Evolutionary conservation across 64 coral and sea anemone species (phyloP).

Genomic region (Montipora cactus): DNA sequence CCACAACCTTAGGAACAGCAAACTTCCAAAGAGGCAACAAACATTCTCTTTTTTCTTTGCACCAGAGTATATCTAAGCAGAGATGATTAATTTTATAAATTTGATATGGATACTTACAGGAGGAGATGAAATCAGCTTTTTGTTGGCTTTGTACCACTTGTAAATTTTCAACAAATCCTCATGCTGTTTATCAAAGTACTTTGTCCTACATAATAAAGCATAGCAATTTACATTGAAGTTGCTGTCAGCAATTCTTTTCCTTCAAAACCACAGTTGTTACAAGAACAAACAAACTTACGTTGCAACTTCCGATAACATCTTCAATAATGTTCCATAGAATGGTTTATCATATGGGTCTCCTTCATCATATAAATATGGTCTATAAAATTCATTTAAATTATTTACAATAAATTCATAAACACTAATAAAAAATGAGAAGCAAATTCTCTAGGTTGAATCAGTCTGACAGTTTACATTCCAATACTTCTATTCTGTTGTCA

Average conservation of each 20-base stretch:
- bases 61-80: background rate
- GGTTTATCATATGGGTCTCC: slow-evolving; percentile 98
- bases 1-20: too few species aligned
- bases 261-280: background rate
- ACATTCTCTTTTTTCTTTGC: too few species aligned
- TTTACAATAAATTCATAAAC: too few species aligned
- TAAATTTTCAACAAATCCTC: slow-evolving; percentile 96
- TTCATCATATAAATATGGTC: slow-evolving; percentile 96
- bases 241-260: background rate
- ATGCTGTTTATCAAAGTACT: slow-evolving; percentile 88
- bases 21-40: too few species aligned
- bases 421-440: background rate
- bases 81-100: background rate
- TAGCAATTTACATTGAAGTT: background rate
- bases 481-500: too few species aligned
- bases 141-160: slow-evolving; percentile 94
- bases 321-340: slow-evolving; percentile 91
- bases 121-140: slow-evolving; percentile 82
- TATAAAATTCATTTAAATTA: slow-evolving; percentile 19
- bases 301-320: slow-evolving; percentile 97
- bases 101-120: slow-evolving; percentile 70
- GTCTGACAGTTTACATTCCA: too few species aligned
- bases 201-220: slow-evolving; percentile 37
- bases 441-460: background rate
- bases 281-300: slow-evolving; percentile 75